Evolutionary conservation across 2,797 vertebrate genomes (phyloP).

Genomic region (Balearica regulorum): DNA sequence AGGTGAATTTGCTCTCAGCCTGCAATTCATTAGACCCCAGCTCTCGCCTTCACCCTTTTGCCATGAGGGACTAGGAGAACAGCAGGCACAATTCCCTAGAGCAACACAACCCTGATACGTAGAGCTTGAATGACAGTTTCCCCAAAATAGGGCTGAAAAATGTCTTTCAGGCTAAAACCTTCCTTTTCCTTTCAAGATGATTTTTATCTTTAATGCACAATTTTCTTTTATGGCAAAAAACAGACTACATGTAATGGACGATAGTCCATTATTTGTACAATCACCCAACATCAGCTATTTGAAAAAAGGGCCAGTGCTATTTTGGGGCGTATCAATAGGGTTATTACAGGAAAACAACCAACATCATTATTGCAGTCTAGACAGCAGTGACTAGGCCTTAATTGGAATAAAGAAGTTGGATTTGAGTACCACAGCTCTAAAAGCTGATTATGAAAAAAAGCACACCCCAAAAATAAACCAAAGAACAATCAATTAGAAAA

Average conservation of each 20-base stretch:
- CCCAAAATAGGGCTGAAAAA: neutral
- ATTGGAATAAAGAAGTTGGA: slow-evolving; percentile 35
- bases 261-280: neutral
- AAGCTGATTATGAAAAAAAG: neutral
- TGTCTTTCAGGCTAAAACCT: neutral
- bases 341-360: slow-evolving; percentile 31
- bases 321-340: neutral
- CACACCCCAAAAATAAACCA: neutral
- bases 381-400: slow-evolving; percentile 15
- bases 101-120: neutral
- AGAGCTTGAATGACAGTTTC: neutral
- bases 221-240: neutral
- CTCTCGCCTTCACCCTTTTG: neutral
- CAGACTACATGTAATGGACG: neutral
- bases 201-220: neutral
- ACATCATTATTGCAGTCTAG: slow-evolving; percentile 46
- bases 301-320: neutral
- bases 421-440: neutral
- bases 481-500: neutral
- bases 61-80: neutral
- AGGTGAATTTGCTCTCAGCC: neutral
- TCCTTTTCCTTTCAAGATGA: neutral
- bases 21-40: neutral
- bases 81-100: neutral
- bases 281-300: neutral